phyloP scores from a whole-genome alignment of 2,888 invertebrate species.

The Formica aserva region DNA sequence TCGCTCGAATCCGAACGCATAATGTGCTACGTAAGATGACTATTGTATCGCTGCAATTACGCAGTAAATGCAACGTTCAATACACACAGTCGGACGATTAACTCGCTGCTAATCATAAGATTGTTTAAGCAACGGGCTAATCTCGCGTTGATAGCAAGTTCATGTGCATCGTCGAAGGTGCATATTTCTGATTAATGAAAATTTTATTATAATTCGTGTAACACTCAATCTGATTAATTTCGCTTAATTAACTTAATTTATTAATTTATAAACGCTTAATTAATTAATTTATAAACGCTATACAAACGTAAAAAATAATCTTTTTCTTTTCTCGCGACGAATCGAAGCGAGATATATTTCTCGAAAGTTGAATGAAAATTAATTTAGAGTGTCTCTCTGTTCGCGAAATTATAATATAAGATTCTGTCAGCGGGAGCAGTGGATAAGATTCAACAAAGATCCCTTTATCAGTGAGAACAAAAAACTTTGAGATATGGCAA shows the following conservation, averaged over 20 bases:
- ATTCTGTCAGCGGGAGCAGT: constrained; percentile 44
- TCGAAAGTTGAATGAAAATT: background rate
- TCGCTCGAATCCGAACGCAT: constrained; percentile 2
- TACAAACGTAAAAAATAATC: background rate
- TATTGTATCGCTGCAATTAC: constrained; percentile 34
- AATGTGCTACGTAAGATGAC: constrained; percentile 34
- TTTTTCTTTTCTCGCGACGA: background rate
- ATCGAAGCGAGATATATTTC: too few relatives aligned
- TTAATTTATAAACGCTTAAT: too few relatives aligned
- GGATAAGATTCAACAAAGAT: constrained; percentile 72
- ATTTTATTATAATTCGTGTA: background rate
- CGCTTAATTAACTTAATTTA: too few relatives aligned
- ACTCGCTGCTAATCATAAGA: constrained; percentile 21
- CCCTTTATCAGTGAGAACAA: constrained; percentile 63
- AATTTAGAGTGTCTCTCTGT: background rate
- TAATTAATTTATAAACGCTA: too few relatives aligned
- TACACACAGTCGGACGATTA: constrained; percentile 34
- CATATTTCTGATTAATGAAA: background rate
- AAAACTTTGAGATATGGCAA: constrained; percentile 62
- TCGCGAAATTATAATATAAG: constrained; percentile 31
- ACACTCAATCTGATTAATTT: background rate
- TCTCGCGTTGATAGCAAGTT: background rate
- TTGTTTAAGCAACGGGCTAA: constrained; percentile 27
- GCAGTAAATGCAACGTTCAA: constrained; percentile 45
- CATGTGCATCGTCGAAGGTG: background rate